Conservation (phyloP, 2,113 vertebrate genomes). For the Sitta europaea region DNA sequence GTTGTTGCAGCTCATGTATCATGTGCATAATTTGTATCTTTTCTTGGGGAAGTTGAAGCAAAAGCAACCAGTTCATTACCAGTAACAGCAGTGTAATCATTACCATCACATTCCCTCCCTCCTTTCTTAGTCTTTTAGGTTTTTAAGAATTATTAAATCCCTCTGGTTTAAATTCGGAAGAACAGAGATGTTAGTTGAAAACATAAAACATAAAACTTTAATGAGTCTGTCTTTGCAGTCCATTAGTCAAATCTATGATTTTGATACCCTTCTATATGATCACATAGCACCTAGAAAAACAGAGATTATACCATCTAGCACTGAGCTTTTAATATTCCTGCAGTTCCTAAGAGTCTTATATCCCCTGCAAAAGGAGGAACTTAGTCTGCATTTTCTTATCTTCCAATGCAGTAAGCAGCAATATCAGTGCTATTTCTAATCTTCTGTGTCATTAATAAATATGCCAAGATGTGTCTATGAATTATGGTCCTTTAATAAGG, state of each 20-base stretch:
- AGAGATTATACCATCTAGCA: background rate
- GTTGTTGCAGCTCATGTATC: background rate
- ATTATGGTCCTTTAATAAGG: conserved; percentile 26
- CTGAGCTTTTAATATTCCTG: background rate
- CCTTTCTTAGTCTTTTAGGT: background rate
- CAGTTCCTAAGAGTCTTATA: background rate
- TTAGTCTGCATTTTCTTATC: conserved; percentile 12
- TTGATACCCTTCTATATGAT: background rate
- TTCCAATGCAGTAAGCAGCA: background rate
- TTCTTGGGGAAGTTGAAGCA: background rate
- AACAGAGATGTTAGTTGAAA: background rate
- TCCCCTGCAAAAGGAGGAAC: background rate
- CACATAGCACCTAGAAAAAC: background rate
- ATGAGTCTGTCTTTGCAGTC: background rate
- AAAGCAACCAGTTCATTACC: background rate
- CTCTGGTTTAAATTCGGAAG: background rate
- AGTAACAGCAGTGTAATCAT: background rate
- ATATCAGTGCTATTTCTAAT: background rate
- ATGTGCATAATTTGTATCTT: background rate
- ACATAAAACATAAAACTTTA: too few relatives aligned
- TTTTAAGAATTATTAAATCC: background rate
- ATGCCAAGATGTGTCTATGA: conserved; percentile 6
- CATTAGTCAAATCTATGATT: background rate
- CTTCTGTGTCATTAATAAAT: conserved; percentile 47
- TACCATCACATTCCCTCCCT: background rate